phyloP scores from a whole-genome alignment of 2,113 vertebrate genomes.

The Callospermophilus lateralis region DNA sequence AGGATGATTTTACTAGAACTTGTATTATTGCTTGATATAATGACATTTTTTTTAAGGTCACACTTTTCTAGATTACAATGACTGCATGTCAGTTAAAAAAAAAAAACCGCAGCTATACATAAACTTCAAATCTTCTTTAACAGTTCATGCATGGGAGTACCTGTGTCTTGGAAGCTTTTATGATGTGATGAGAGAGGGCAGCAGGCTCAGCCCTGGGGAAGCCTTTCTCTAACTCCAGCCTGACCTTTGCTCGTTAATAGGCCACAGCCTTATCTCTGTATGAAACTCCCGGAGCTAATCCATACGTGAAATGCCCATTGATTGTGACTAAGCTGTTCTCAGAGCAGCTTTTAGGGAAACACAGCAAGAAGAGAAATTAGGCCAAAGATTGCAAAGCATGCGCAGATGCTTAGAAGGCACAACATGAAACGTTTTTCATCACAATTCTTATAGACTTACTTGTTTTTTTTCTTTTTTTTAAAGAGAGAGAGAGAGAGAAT shows the following conservation, averaged over 20 bases:
- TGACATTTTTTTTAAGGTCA: constrained; percentile 54
- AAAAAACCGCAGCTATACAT: neutral
- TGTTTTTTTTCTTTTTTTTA: no score
- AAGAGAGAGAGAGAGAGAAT: no score
- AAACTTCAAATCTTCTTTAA: constrained; percentile 49
- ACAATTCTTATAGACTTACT: neutral
- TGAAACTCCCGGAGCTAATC: constrained; percentile 67
- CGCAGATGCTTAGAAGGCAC: constrained; percentile 7
- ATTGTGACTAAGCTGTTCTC: constrained; percentile 64
- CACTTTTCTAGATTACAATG: constrained; percentile 32
- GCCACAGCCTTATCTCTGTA: constrained; percentile 65
- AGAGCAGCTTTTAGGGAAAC: constrained; percentile 32
- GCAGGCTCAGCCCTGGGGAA: constrained; percentile 59
- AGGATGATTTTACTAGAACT: neutral
- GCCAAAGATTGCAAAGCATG: constrained; percentile 24
- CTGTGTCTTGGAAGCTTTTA: constrained; percentile 73
- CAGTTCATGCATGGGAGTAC: constrained; percentile 53
- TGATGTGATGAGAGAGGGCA: constrained; percentile 75
- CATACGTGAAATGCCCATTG: constrained; percentile 32
- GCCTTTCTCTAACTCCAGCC: constrained; percentile 40
- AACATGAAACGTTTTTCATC: neutral
- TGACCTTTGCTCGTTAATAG: constrained; percentile 79
- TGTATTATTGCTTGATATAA: constrained; percentile 19
- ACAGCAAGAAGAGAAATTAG: constrained; percentile 64
- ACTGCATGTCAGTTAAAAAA: constrained; percentile 32